phyloP scores from a whole-genome alignment of 1,140 invertebrate genomes.

The Pseudomyrmex flavicornis region DNA sequence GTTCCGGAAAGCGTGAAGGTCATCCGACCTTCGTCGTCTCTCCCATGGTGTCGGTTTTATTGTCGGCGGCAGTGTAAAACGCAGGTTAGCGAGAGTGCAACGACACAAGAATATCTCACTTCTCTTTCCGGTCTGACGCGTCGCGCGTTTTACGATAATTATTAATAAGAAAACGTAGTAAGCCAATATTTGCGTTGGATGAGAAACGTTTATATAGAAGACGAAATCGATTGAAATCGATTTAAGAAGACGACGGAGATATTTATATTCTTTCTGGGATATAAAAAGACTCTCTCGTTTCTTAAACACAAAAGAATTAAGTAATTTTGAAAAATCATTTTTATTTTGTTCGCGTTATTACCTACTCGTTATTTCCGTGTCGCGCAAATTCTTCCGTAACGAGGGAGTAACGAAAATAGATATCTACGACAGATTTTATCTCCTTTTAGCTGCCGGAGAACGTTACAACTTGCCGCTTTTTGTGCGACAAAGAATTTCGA shows the following conservation, averaged over 20 bases:
- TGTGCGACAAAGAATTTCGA: not conserved
- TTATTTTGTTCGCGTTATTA: not conserved
- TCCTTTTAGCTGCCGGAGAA: not conserved
- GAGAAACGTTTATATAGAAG: too few species aligned
- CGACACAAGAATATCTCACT: not conserved
- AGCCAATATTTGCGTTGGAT: too few species aligned
- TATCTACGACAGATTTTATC: not conserved
- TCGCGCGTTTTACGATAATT: not conserved
- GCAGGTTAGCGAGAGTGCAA: not conserved
- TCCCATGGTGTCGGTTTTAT: slow-evolving; percentile 22
- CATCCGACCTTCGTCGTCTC: not conserved
- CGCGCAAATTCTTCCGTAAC: not conserved
- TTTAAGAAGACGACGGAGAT: too few species aligned
- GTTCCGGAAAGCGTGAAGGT: slow-evolving; percentile 43
- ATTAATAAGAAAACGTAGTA: not conserved
- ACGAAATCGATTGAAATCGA: too few species aligned
- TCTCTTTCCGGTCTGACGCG: not conserved
- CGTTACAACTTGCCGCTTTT: not conserved
- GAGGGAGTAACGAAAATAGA: not conserved
- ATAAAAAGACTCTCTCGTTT: too few species aligned
- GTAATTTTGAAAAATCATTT: too few species aligned
- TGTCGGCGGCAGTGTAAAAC: not conserved
- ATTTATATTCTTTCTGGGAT: too few species aligned
- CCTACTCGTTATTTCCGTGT: too few species aligned
- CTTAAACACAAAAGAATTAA: too few species aligned